Evolutionary conservation across 1,140 invertebrate genomes (phyloP), one percentile per base, ranked within the genome.

Genomic region (Anastatus disparis): DNA sequence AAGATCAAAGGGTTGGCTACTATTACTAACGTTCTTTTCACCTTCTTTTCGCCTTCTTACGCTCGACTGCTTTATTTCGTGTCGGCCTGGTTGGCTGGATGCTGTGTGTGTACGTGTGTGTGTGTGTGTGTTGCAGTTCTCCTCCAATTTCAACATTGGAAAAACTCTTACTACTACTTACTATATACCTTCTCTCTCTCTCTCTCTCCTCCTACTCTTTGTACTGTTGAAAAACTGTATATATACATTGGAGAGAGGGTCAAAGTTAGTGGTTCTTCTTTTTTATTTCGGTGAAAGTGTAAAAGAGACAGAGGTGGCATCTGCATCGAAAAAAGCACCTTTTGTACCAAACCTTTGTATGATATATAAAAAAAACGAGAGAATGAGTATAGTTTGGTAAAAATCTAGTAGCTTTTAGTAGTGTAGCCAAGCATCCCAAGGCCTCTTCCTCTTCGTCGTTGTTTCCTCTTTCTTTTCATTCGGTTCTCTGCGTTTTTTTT

Each of bases 1-100:
- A 48, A 64, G 75, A 78, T 79, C 75, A 79, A 79, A 79, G 77
- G 61, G 65, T 68, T n/a, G 53, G 74, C n/a, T n/a, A n/a, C n/a
- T n/a, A n/a, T n/a, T n/a, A n/a, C n/a, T n/a, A n/a, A n/a, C n/a
- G n/a, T n/a, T n/a, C n/a, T n/a, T n/a, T 55, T 38, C 27, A 20
- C 26, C 10, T 9, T 26, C 0, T 12, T 24, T 24, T 15, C 35
- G 0, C 15, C 17, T 55, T 20, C 40, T 50, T 20, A 15, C 13
- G 24, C n/a, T 15, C 40, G 38, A 67, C 53, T 44, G n/a, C 9
- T 31, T 24, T 22, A 35, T 48, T 24, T 10, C 31, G 2, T 2
- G 13, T 29, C 17, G 6, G 10, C 12, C n/a, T n/a, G n/a, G n/a
- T n/a, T n/a, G n/a, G n/a, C n/a, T n/a, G n/a, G n/a, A n/a, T 4